Conservation (phyloP, 2,113 vertebrate genomes). For the Sinocyclocheilus anophthalmus region DNA sequence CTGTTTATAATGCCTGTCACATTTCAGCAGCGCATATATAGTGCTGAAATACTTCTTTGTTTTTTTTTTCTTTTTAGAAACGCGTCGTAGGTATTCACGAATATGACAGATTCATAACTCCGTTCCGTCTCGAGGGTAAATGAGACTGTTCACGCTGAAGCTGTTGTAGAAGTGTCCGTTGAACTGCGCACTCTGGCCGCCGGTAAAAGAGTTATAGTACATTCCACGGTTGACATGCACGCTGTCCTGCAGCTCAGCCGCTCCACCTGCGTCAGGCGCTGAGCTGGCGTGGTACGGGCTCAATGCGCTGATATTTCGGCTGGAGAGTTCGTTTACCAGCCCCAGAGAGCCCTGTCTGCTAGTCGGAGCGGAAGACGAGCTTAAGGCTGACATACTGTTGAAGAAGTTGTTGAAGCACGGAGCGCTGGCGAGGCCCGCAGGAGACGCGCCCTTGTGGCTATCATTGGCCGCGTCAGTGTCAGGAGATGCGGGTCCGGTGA, state of each 20-base stretch:
- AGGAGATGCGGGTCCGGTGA: constrained; percentile 81
- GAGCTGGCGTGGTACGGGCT: constrained; percentile 71
- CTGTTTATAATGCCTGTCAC: background rate
- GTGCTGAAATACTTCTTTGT: background rate
- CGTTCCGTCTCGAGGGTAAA: constrained; percentile 89
- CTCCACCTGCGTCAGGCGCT: constrained; percentile 48
- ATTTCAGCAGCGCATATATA: background rate
- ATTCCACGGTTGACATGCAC: constrained; percentile 79
- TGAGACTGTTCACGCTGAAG: constrained; percentile 95
- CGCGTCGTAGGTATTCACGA: background rate
- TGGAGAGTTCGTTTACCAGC: constrained; percentile 77
- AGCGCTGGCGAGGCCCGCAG: constrained; percentile 73
- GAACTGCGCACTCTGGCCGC: constrained; percentile 85
- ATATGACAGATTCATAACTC: constrained; percentile 79
- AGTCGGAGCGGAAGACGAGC: constrained; percentile 66
- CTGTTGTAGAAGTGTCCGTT: constrained; percentile 87
- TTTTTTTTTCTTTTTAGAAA: background rate
- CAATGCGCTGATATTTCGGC: constrained; percentile 79
- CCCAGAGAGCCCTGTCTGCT: constrained; percentile 74
- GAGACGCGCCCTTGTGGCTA: constrained; percentile 80
- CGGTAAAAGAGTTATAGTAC: constrained; percentile 88
- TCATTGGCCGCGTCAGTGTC: constrained; percentile 79
- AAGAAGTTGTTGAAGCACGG: constrained; percentile 92
- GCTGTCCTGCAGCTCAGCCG: constrained; percentile 75
- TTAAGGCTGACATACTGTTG: constrained; percentile 85